phyloP scores from a whole-genome alignment of 2,797 vertebrate species.

The Artibeus jamaicensis region DNA sequence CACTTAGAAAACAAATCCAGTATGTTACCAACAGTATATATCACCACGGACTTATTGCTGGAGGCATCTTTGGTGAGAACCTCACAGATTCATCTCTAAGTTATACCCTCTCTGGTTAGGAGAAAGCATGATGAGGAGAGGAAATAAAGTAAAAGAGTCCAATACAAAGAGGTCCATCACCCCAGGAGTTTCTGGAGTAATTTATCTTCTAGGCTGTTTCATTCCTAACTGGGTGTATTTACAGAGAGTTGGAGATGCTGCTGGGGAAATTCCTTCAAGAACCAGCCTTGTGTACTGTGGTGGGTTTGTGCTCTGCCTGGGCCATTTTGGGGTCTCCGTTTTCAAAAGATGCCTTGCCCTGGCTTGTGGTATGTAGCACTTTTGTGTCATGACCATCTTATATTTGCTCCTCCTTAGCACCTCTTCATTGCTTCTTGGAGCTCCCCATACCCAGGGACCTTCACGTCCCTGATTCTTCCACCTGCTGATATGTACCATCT shows the following conservation, averaged over 20 bases:
- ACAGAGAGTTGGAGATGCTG: not conserved
- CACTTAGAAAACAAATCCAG: not conserved
- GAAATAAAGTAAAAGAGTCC: not conserved
- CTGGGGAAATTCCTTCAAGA: not conserved
- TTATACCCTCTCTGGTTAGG: not conserved
- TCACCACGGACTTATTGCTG: not conserved
- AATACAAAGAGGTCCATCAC: not conserved
- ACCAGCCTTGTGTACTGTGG: too few relatives aligned
- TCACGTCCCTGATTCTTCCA: not conserved
- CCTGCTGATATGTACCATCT: not conserved
- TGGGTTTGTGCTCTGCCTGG: not conserved
- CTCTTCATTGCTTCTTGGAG: not conserved
- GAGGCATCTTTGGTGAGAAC: not conserved
- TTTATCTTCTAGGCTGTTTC: not conserved
- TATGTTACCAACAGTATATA: not conserved
- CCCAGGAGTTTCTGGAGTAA: not conserved
- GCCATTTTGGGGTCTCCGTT: not conserved
- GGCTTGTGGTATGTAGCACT: too few relatives aligned
- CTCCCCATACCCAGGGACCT: not conserved
- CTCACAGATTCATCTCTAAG: not conserved
- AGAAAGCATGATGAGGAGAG: not conserved
- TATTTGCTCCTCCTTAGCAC: not conserved
- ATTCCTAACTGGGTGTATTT: not conserved
- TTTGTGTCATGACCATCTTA: not conserved
- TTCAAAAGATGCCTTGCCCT: not conserved